phyloP scores from a whole-genome alignment of 2,113 vertebrate species.

The Tachysurus vachellii region DNA sequence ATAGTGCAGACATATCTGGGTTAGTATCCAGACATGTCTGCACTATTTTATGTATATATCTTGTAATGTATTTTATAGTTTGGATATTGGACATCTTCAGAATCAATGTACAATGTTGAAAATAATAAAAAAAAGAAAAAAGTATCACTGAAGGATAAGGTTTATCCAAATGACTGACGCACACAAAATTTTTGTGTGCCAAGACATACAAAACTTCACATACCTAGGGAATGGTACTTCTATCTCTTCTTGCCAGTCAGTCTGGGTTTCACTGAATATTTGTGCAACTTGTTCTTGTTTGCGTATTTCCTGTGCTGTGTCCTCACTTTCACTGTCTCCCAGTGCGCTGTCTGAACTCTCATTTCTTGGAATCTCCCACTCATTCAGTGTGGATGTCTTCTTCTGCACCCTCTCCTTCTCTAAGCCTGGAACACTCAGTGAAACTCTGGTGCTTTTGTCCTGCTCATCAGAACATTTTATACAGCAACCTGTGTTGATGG shows the following conservation, averaged over 20 bases:
- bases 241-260: slow-evolving; percentile 94
- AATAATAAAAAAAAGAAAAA: no score
- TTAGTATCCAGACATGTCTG: no score
- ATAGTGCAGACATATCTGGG: no score
- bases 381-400: slow-evolving; percentile 74
- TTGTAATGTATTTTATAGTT: no score
- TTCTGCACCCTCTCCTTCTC: slow-evolving; percentile 79
- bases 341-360: slow-evolving; percentile 98
- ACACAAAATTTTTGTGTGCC: background rate
- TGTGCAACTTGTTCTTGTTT: slow-evolving; percentile 67
- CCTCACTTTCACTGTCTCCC: slow-evolving; percentile 97
- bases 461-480: slow-evolving; percentile 79
- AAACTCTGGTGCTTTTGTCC: slow-evolving; percentile 81
- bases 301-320: slow-evolving; percentile 75
- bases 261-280: slow-evolving; percentile 79
- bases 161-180: background rate
- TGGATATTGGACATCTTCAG: no score
- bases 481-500: slow-evolving; percentile 68
- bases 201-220: slow-evolving; percentile 55
- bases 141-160: no score
- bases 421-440: slow-evolving; percentile 73
- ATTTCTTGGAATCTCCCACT: slow-evolving; percentile 98
- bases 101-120: no score
- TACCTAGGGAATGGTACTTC: slow-evolving; percentile 93
- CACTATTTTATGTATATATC: no score